These are phyloP conservation scores for Bembecia ichneumoniformis DNA, from an alignment of 2,888 invertebrate genomes.

Conservation along the genomic window DNA sequence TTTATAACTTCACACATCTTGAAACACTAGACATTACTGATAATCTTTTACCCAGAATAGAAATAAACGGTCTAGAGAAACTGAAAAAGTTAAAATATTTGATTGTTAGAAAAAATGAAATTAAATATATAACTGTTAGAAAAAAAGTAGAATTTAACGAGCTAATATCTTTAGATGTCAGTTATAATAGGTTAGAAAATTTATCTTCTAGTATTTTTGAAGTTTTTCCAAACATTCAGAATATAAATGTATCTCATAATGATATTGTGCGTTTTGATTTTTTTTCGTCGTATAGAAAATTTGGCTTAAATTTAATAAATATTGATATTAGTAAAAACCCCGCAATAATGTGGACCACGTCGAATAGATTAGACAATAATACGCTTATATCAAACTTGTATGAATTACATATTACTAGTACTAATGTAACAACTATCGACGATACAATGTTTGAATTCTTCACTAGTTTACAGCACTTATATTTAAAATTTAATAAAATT, in stretches of 20 bases:
- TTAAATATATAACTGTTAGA: constrained; percentile 40
- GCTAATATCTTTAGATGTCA: constrained; percentile 49
- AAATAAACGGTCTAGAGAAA: constrained; percentile 72
- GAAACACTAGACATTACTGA: constrained; percentile 80
- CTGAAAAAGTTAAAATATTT: constrained; percentile 49
- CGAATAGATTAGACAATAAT: constrained; percentile 38
- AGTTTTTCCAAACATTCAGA: constrained; percentile 57
- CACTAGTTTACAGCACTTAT: constrained; percentile 82
- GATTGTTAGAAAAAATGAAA: constrained; percentile 57
- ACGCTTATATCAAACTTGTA: constrained; percentile 51
- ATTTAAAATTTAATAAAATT: constrained; percentile 82
- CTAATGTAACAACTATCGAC: constrained; percentile 65
- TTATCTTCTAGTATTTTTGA: constrained; percentile 48
- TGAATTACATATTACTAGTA: constrained; percentile 56
- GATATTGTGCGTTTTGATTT: constrained; percentile 54
- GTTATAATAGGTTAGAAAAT: constrained; percentile 47
- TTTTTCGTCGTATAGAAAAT: constrained; percentile 36
- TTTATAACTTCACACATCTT: constrained; percentile 80
- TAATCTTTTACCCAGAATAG: constrained; percentile 79
- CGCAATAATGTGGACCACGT: constrained; percentile 40
- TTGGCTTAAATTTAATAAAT: constrained; percentile 43
- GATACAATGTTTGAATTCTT: constrained; percentile 83
- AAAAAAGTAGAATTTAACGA: constrained; percentile 49
- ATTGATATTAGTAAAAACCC: constrained; percentile 61
- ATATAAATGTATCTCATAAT: constrained; percentile 56